Conservation (phyloP, 2,888 invertebrate species). For the Papilio elwesi region DNA sequence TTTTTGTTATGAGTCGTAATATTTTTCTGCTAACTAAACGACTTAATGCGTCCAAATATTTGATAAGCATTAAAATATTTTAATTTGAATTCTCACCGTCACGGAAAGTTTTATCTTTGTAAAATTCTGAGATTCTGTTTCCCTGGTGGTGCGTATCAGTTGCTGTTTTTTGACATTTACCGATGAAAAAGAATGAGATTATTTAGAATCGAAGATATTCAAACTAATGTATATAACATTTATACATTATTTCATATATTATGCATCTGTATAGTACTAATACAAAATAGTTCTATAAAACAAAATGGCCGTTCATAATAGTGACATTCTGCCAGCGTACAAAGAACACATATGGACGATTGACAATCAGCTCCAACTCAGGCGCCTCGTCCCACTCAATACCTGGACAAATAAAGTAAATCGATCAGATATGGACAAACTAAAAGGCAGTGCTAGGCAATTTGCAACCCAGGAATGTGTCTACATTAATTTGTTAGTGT, state of each 20-base stretch:
- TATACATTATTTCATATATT: neutral
- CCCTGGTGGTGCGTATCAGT: no score
- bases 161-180: neutral
- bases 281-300: constrained; percentile 47
- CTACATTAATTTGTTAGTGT: no score
- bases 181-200: neutral
- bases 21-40: neutral
- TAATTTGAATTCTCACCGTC: neutral
- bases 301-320: constrained; percentile 74
- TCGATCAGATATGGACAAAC: no score
- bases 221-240: neutral
- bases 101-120: no score
- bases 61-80: neutral
- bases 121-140: no score
- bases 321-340: constrained; percentile 75
- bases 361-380: constrained; percentile 60
- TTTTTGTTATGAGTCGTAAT: neutral
- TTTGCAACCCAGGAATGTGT: no score
- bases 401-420: constrained; percentile 54
- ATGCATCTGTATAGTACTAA: neutral
- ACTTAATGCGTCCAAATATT: neutral
- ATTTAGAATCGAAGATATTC: neutral
- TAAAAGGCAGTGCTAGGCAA: no score
- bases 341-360: constrained; percentile 73
- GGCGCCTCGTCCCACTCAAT: constrained; percentile 75